Percentiles rank a stretch among this genome's conserved stretches.
Conservation (phyloP, 2,888 invertebrate species). For the Drosophila monieri region DNA sequence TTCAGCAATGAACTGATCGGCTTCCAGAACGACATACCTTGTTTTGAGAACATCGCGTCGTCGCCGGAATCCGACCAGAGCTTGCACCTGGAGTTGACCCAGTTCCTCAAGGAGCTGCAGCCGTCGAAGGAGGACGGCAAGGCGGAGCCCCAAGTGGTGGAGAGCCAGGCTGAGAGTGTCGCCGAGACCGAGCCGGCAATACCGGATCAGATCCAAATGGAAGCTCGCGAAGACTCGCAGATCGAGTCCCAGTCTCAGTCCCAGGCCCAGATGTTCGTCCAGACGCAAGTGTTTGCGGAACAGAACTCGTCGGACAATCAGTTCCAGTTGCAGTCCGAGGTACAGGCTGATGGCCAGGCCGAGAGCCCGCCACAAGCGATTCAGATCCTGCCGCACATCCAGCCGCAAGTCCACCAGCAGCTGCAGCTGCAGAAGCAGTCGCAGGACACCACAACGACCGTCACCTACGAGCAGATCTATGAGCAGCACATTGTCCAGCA, state of each 20-base stretch:
- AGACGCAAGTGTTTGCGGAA: background rate
- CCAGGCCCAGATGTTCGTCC: background rate
- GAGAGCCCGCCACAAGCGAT: conserved; percentile 6
- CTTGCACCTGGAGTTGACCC: conserved; percentile 66
- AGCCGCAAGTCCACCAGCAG: background rate
- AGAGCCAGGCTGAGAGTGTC: background rate
- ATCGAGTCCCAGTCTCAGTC: conserved; percentile 8
- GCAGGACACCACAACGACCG: conserved; percentile 25
- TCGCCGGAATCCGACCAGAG: conserved; percentile 50
- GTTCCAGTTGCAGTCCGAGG: background rate
- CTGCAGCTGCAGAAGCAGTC: conserved; percentile 4
- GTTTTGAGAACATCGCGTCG: conserved; percentile 77
- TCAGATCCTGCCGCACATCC: conserved; percentile 16
- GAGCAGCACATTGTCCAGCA: conserved; percentile 37
- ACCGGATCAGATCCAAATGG: conserved; percentile 7
- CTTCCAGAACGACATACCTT: conserved; percentile 81
- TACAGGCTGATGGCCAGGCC: background rate
- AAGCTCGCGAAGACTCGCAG: conserved; percentile 4
- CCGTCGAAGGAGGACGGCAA: conserved; percentile 16
- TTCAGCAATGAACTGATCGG: conserved; percentile 79
- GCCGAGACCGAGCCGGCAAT: background rate
- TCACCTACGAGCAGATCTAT: conserved; percentile 35
- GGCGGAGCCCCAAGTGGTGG: background rate
- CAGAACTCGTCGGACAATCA: background rate
- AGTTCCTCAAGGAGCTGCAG: conserved; percentile 69